Evolutionary conservation across 2,888 invertebrate genomes (phyloP).

Genomic region (Scaptomyza reducta): DNA sequence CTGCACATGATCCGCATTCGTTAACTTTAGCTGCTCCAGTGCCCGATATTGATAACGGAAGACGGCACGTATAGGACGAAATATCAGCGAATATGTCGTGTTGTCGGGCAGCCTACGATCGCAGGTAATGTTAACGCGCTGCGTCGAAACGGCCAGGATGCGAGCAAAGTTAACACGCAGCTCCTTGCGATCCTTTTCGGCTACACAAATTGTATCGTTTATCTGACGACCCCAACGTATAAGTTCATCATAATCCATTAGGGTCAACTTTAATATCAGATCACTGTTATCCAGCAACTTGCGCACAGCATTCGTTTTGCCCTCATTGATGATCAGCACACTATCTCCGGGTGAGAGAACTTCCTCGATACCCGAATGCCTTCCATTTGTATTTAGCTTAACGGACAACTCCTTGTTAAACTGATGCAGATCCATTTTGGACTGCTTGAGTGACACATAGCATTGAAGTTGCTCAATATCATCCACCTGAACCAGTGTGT

Average conservation of each 20-base stretch:
- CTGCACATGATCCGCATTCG: slow-evolving; percentile 35
- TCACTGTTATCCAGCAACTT: slow-evolving; percentile 45
- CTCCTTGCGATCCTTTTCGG: slow-evolving; percentile 46
- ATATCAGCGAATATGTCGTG: slow-evolving; percentile 59
- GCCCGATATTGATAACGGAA: slow-evolving; percentile 81
- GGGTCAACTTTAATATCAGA: slow-evolving; percentile 54
- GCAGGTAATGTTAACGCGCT: slow-evolving; percentile 71
- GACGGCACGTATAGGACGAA: slow-evolving; percentile 71
- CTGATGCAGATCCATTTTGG: slow-evolving; percentile 66
- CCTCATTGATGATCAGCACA: slow-evolving; percentile 66
- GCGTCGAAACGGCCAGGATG: slow-evolving; percentile 59
- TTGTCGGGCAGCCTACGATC: slow-evolving; percentile 57
- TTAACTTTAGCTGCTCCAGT: slow-evolving; percentile 54
- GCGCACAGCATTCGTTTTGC: slow-evolving; percentile 29
- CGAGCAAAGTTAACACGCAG: slow-evolving; percentile 66
- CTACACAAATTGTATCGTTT: slow-evolving; percentile 46
- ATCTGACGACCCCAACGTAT: slow-evolving; percentile 50
- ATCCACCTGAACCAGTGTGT: slow-evolving; percentile 77
- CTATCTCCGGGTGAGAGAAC: slow-evolving; percentile 66
- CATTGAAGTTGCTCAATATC: slow-evolving; percentile 72
- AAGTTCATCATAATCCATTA: slow-evolving; percentile 57
- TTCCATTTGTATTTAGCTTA: slow-evolving; percentile 36
- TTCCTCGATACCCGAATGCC: slow-evolving; percentile 41
- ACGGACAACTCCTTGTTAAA: slow-evolving; percentile 64
- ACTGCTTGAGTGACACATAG: slow-evolving; percentile 62